Evolutionary conservation across 37 sponge, comb jelly and placozoan species (phyloP).

Genomic region (Mnemiopsis leidyi): DNA sequence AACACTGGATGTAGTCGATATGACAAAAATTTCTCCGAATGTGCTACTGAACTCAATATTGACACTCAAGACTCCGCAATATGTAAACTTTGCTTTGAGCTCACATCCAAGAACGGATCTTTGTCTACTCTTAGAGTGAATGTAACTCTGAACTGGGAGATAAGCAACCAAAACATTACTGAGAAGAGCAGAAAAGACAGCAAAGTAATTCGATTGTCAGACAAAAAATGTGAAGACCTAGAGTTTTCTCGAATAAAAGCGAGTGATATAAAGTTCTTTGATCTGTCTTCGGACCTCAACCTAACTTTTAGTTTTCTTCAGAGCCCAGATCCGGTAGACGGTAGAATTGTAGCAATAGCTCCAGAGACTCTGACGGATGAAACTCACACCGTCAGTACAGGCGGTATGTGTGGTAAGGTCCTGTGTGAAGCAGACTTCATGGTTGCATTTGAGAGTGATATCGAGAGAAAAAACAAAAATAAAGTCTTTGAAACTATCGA

Average conservation of each 20-base stretch:
- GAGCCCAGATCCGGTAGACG: not conserved
- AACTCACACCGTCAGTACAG: not conserved
- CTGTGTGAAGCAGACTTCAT: slow-evolving; percentile 1
- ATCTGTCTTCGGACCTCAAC: not conserved
- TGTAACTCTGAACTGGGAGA: not conserved
- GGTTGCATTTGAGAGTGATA: not conserved
- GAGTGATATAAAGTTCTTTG: slow-evolving; percentile 6
- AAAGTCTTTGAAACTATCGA: not conserved
- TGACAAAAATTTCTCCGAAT: not conserved
- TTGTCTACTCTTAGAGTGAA: not conserved
- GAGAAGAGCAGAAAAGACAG: not conserved
- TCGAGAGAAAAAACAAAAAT: not conserved
- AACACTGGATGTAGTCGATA: not conserved
- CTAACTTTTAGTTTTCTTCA: not conserved
- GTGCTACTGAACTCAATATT: not conserved
- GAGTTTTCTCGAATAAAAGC: not conserved
- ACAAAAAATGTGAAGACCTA: not conserved
- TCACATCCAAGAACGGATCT: not conserved
- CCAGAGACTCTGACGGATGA: not conserved
- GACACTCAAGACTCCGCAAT: not conserved
- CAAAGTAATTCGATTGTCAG: not conserved
- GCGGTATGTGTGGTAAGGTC: not conserved
- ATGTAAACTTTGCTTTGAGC: not conserved
- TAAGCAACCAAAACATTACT: not conserved
- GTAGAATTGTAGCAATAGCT: not conserved